Evolutionary conservation across 2,888 invertebrate species (phyloP).

Genomic region (Caenorhabditis drosophilae): DNA sequence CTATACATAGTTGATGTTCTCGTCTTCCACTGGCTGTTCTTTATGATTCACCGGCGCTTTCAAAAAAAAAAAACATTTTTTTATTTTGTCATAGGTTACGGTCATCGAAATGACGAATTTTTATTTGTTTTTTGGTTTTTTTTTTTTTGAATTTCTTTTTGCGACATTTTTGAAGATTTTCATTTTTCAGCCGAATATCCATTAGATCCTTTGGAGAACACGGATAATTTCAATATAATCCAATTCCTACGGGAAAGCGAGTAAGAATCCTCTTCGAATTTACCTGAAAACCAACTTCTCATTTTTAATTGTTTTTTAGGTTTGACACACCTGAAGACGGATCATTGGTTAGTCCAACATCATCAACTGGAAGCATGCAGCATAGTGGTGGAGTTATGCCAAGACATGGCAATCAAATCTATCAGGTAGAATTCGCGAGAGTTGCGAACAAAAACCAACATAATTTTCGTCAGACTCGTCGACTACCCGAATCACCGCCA

Average conservation of each 20-base stretch:
- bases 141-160: too few species aligned
- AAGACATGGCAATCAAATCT: background rate
- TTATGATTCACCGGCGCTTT: too few species aligned
- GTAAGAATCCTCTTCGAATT: slow-evolving; percentile 1
- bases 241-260: slow-evolving; percentile 26
- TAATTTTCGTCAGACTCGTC: slow-evolving; percentile 3
- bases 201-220: slow-evolving; percentile 7
- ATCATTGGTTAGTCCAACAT: slow-evolving; percentile 31
- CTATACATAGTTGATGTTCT: too few species aligned
- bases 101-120: too few species aligned
- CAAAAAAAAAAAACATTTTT: too few species aligned
- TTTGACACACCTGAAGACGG: slow-evolving; percentile 22
- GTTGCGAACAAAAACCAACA: background rate
- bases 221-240: slow-evolving; percentile 34
- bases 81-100: too few species aligned
- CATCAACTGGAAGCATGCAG: slow-evolving; percentile 29
- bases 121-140: too few species aligned
- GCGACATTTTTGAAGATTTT: too few species aligned
- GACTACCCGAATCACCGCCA: slow-evolving; percentile 66
- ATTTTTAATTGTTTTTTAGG: background rate
- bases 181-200: background rate
- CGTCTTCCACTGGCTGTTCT: too few species aligned
- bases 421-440: background rate
- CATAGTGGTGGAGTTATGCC: slow-evolving; percentile 3
- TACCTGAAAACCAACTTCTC: background rate